Base-by-base conservation (phyloP, 2,113 vertebrate species). In the Hirundichthys speculiger region DNA sequence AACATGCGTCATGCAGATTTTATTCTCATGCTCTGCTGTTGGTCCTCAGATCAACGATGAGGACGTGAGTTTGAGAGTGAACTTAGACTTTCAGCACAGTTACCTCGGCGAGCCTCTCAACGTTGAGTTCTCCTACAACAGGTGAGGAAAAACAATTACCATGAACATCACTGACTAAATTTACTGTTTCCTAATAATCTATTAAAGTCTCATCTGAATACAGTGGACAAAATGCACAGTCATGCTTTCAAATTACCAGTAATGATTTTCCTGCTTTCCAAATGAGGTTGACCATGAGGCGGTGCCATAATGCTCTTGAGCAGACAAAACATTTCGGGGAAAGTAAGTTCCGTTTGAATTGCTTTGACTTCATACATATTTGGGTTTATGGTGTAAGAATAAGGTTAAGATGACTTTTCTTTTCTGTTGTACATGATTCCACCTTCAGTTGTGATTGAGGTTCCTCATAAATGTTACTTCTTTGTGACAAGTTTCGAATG, bases 41-140 rank as follows among this genome's bases (percentile, higher is more conserved):
- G 14, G 5, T 40, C n/a, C 18, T 0, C 77, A 96, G 96, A 94
- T 99, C 66, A 77, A 80, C 14, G 89, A 96, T 6, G 96, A 98
- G 66, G 92, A 94, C 1, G 90, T 96, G 63, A 93, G 90, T 77
- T 93, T 99, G 61, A 92, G 92, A 43, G 89, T 94, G 43, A 94
- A 96, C 62, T 49, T 85, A 0, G 92, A 94, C 2, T 95, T 98
- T 77, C 95, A 94, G 42, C 89, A 75, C 12, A n/a, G 78, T 22
- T 99, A 99, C 69, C 86, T 93, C 10, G 93, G 80, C 12, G 95
- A 99, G 70, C 96, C 96, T 1, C 91, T 99, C 83, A 94, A 98
- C 64, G 94, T 99, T 27, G 96, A 97, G 64, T 99, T 99, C 64
- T 89, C 92, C 1, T 92, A 90, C 14, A 95, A 93, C 88, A 95